Percentiles rank a stretch among this genome's conserved stretches.
Evolutionary conservation across 2,797 vertebrate genomes (phyloP).

Genomic region (Balearica regulorum): DNA sequence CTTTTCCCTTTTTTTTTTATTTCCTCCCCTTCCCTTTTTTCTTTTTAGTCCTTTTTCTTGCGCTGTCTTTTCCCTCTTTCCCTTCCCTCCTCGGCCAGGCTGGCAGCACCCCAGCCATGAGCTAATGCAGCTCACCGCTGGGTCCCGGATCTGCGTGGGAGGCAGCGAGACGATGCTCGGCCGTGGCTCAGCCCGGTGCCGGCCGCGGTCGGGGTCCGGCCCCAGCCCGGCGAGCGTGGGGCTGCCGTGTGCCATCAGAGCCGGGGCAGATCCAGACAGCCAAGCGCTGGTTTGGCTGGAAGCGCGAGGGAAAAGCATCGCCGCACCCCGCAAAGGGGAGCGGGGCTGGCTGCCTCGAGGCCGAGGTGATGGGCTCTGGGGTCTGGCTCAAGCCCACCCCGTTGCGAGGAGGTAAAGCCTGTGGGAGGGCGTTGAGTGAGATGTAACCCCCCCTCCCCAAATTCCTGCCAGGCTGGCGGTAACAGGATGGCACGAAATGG

Average conservation of each 20-base stretch:
- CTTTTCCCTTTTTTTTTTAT: neutral
- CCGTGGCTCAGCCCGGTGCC: neutral
- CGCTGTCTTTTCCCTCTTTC: neutral
- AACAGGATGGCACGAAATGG: neutral
- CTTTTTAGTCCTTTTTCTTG: neutral
- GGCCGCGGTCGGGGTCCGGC: rapidly evolving
- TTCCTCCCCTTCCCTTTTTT: too few species aligned
- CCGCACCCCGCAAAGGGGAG: neutral
- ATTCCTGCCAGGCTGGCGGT: neutral
- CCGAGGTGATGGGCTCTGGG: neutral
- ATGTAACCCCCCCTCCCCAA: neutral
- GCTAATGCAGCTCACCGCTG: neutral
- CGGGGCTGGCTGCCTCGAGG: neutral
- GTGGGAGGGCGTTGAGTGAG: neutral
- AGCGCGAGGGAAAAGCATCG: neutral
- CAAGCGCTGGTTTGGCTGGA: rapidly evolving
- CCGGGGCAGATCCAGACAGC: neutral
- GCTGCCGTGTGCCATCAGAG: neutral
- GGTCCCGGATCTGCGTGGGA: slow-evolving; percentile 16
- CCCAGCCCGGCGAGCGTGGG: rapidly evolving
- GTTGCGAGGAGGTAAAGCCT: neutral
- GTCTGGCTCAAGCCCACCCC: neutral
- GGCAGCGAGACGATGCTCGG: neutral
- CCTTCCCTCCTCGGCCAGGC: neutral
- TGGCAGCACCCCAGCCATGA: neutral